Evolutionary conservation across 2,888 invertebrate genomes (phyloP).

Genomic region (Diaprepes abbreviatus): DNA sequence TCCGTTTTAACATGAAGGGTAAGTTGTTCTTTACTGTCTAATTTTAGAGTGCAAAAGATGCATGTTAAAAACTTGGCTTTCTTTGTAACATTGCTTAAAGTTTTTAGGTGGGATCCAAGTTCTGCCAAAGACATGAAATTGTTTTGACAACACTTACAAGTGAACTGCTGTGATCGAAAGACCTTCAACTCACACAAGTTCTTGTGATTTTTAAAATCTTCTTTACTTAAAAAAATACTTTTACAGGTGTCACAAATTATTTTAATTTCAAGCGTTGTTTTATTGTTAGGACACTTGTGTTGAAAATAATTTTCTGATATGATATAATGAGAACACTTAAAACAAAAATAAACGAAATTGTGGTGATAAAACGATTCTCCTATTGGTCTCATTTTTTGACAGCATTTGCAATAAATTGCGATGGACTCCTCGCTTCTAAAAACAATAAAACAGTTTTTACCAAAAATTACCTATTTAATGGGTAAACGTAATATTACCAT

Average conservation of each 20-base stretch:
- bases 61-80: not conserved
- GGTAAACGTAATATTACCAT: no score
- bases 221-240: not conserved
- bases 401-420: constrained; percentile 1
- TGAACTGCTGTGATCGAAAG: not conserved
- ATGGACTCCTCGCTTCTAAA: not conserved
- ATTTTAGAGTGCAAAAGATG: not conserved
- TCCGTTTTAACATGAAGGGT: not conserved
- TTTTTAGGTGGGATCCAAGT: not conserved
- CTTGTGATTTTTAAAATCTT: not conserved
- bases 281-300: not conserved
- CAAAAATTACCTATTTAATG: no score
- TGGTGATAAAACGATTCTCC: constrained; percentile 10
- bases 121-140: not conserved
- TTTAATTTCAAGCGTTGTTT: not conserved
- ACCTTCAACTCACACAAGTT: not conserved
- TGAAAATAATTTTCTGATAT: not conserved
- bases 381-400: not conserved
- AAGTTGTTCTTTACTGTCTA: not conserved
- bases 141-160: not conserved
- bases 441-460: no score
- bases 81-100: not conserved
- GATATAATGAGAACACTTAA: not conserved
- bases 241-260: not conserved
- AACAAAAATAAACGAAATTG: constrained; percentile 4